phyloP scores from a whole-genome alignment of 2,888 invertebrate species.

The Stenolophus ochropezus region DNA sequence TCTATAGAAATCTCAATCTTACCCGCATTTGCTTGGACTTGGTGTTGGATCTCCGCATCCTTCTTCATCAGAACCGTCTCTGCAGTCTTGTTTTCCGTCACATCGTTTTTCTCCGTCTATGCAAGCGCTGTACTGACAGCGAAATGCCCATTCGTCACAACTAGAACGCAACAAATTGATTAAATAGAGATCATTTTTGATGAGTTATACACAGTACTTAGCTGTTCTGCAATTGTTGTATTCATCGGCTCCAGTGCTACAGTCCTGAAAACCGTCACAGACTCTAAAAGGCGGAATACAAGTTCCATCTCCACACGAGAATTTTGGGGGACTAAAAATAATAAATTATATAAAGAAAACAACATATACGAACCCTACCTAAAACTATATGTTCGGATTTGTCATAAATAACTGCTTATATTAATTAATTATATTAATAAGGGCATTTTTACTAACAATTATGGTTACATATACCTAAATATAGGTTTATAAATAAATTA shows the following conservation, averaged over 20 bases:
- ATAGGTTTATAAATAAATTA: too few species aligned
- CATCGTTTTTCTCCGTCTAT: conserved; percentile 71
- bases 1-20: conserved; percentile 52
- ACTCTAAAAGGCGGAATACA: conserved; percentile 63
- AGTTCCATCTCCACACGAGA: conserved; percentile 66
- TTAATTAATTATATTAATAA: too few species aligned
- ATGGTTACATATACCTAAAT: too few species aligned
- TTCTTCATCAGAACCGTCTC: conserved; percentile 74
- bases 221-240: conserved; percentile 64
- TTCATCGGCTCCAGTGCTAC: conserved; percentile 65
- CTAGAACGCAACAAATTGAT: conserved; percentile 63
- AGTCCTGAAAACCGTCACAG: conserved; percentile 65
- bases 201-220: conserved; percentile 49
- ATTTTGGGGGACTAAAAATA: conserved; percentile 59
- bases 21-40: conserved; percentile 59
- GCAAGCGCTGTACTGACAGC: conserved; percentile 75
- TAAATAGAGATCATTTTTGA: background rate
- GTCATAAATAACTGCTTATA: too few species aligned
- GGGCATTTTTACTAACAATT: too few species aligned
- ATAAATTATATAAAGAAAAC: too few species aligned
- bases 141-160: conserved; percentile 73
- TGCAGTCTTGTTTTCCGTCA: conserved; percentile 72
- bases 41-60: background rate
- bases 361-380: too few species aligned
- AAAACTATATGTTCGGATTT: too few species aligned